Evolutionary conservation across 2,888 invertebrate genomes (phyloP), one percentile per base, ranked within the genome.

Genomic region (Deroplatys truncata): DNA sequence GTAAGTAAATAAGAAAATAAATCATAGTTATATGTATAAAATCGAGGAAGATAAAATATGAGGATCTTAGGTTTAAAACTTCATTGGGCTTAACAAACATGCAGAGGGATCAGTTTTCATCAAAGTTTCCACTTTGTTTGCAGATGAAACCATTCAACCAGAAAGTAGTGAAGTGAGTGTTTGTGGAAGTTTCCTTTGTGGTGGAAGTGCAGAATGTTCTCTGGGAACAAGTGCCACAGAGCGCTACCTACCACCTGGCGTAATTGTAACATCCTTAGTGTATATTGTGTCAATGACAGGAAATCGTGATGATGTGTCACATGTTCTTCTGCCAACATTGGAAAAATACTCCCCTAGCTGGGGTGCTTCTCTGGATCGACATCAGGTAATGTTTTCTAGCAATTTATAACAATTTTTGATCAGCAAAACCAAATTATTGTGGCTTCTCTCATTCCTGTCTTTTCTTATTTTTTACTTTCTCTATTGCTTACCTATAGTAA

Each of bases 341-440:
- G 91, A 90, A 96, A 96, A 90, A 94, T 96, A 90, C 94, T 94
- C 10, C 94, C 94, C 13, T 28, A 89, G 89, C 49, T 97, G 97
- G 97, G 95, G 96, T 0, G 95, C 95, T 90, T 96, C 96, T 92
- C 94, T 97, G 90, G 97, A 97, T 93, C 96, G 96, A 92, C 94
- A 96, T 92, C 97, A 97, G 94, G 96, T 97, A 92, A 92, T 91
- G 13, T 84, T 3, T n/a, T 29, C 84, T 31, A 49, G n/a, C 28
- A 82, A 29, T 28, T 72, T 90, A 43, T 84, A 49, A 29, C 2
- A 31, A n/a, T 88, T 82, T 35, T 35, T 35, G 35, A 8, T 4
- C 8, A 8, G 8, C 8, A 35, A 4, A 4, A 35, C 35, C 35
- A 35, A 8, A 35, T 35, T 35, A 35, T 35, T 35, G 5, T 56